phyloP scores from a whole-genome alignment of 2,888 invertebrate genomes.

The Phasia obesa region DNA sequence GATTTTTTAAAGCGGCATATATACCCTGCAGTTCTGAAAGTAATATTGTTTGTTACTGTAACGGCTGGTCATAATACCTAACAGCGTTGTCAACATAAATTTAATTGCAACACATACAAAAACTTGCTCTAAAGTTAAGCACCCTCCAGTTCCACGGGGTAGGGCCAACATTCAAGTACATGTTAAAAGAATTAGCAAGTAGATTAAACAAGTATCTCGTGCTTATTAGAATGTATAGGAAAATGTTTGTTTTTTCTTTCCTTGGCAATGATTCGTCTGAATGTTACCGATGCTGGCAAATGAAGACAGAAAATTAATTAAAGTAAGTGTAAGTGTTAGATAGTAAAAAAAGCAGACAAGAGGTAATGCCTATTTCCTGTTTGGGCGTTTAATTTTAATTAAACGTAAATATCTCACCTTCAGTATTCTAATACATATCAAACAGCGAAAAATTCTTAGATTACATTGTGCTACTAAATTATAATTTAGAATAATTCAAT shows the following conservation, averaged over 20 bases:
- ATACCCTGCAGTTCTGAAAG: constrained; percentile 10
- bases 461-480: no score
- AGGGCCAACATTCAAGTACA: not conserved
- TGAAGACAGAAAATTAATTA: constrained; percentile 49
- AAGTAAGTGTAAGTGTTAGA: constrained; percentile 10
- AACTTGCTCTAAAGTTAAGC: no score
- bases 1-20: not conserved
- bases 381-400: not conserved
- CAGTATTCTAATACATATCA: no score
- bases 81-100: no score
- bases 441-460: no score
- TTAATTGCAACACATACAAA: no score
- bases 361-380: not conserved
- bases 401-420: not conserved
- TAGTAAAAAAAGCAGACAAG: not conserved
- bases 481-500: no score
- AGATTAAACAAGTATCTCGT: constrained; percentile 17
- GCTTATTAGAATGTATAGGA: not conserved
- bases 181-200: not conserved
- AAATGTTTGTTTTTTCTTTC: not conserved
- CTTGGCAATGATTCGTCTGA: constrained; percentile 34
- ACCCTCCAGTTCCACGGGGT: not conserved
- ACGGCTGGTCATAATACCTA: no score
- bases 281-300: constrained; percentile 2
- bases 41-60: no score